A percentile compares a stretch with the other conserved stretches of the same genome.
These are phyloP conservation scores for Mirza zaza DNA, from an alignment of 2,113 vertebrate genomes.

Conservation along the genomic window DNA sequence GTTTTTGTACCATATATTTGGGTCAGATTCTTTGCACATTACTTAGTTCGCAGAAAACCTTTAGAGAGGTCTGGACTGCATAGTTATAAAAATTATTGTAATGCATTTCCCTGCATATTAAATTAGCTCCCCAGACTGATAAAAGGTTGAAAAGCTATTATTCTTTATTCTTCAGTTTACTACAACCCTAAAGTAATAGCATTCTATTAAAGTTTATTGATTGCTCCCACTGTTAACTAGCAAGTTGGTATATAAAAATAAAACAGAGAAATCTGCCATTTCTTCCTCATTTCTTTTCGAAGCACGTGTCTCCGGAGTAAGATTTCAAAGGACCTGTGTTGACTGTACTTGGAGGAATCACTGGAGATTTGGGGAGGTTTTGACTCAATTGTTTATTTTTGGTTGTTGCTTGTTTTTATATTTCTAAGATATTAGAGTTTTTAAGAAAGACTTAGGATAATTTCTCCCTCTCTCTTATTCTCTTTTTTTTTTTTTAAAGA, in stretches of 20 bases:
- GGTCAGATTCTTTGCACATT: constrained; percentile 1
- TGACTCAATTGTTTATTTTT: constrained; percentile 11
- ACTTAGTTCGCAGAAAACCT: constrained; percentile 66
- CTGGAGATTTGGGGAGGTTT: background rate
- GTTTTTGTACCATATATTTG: background rate
- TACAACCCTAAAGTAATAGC: constrained; percentile 68
- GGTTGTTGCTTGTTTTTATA: background rate
- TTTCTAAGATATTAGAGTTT: background rate
- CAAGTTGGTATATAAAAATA: constrained; percentile 66
- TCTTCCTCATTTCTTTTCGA: background rate
- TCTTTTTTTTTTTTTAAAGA: background rate
- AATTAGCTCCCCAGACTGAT: constrained; percentile 75
- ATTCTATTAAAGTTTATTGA: constrained; percentile 73
- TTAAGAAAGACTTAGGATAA: background rate
- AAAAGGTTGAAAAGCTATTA: constrained; percentile 76
- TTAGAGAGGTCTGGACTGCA: constrained; percentile 4
- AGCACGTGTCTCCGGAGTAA: background rate
- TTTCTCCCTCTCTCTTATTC: background rate
- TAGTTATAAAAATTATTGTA: constrained; percentile 74
- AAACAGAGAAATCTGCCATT: constrained; percentile 58
- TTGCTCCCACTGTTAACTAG: constrained; percentile 70
- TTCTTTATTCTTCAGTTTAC: constrained; percentile 73
- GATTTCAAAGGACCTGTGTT: constrained; percentile 11
- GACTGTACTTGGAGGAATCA: background rate
- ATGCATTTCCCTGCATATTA: constrained; percentile 73